Base-by-base conservation (phyloP, 2,797 vertebrate genomes). In the Myioborus melanocephalus region DNA sequence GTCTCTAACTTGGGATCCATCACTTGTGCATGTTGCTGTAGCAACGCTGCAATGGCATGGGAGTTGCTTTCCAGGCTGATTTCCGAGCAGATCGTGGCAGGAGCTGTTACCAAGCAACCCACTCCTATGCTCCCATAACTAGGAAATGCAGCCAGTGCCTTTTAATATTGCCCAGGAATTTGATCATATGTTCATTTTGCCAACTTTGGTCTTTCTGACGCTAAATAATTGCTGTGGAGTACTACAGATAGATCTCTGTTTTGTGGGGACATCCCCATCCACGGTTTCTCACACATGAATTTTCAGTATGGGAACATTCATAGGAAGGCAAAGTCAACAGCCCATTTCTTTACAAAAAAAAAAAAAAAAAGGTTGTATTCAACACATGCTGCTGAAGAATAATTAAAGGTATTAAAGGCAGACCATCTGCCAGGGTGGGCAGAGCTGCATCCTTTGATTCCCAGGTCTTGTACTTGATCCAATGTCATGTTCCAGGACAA, bases 31-130 rank as follows among this genome's bases (percentile, higher is more conserved):
- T 30, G 97, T 98, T 97, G 97, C 98, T 87, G 97, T 98, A 92
- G 98, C 97, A 98, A 98, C 98, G 78, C 91, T 95, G 97, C 97
- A 93, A 65, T 93, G 97, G 98, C 97, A 96, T 95, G 97, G 97
- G 98, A 98, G 98, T 97, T 98, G 97, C 97, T 95, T 97, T 98
- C 97, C 97, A 96, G 97, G 97, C 97, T 98, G 97, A 97, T 97
- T 98, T 98, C 98, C 83, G 96, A 98, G 98, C 96, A 83, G 97
- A 97, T 97, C 90, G 93, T 97, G 98, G 98, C 93, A 86, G 87
- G 94, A 96, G 98, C 96, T 96, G 98, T 98, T 98, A 97, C 98
- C 96, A 98, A 97, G 98, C 98, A 98, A 99, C 98, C 95, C 83
- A 57, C 93, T 98, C 97, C 98, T 97, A 83, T 97, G 98, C 97